Base-by-base conservation (phyloP, 2,888 invertebrate species). In the Leuctra nigra region DNA sequence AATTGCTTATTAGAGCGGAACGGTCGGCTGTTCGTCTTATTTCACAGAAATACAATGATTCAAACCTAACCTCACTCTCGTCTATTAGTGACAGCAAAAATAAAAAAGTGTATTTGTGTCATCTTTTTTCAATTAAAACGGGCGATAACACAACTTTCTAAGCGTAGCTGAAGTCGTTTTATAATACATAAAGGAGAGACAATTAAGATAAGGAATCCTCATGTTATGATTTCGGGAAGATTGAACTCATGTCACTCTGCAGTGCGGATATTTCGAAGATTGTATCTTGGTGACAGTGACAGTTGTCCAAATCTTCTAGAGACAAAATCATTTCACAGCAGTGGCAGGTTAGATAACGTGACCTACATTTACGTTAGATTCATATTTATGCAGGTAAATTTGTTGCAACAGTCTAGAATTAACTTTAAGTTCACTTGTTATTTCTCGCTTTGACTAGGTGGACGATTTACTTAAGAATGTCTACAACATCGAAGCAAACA, bases 141-240 rank as follows among this genome's bases (percentile, higher is more conserved):
- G n/a, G n/a, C n/a, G n/a, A n/a, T n/a, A n/a, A n/a, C n/a, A n/a
- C n/a, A n/a, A n/a, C n/a, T n/a, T n/a, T n/a, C n/a, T n/a, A n/a
- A n/a, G n/a, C n/a, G n/a, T n/a, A n/a, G n/a, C n/a, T n/a, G n/a
- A n/a, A n/a, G n/a, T n/a, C n/a, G n/a, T n/a, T n/a, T n/a, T n/a
- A n/a, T n/a, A n/a, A n/a, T n/a, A n/a, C n/a, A n/a, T n/a, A n/a
- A n/a, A n/a, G n/a, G n/a, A n/a, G n/a, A n/a, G n/a, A n/a, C n/a
- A n/a, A n/a, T n/a, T n/a, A n/a, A n/a, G n/a, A n/a, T n/a, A n/a
- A n/a, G n/a, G n/a, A n/a, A n/a, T n/a, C n/a, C n/a, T n/a, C 53
- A 44, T 57, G 57, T 59, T 59, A 59, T 57, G 59, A 55, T 59
- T 59, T 59, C 46, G 35, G 57, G 57, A 59, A 54, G 59, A 57